Evolutionary conservation across 1,140 invertebrate genomes (phyloP), one percentile per base, ranked within the genome.

Genomic region (Macrobrachium rosenbergii): DNA sequence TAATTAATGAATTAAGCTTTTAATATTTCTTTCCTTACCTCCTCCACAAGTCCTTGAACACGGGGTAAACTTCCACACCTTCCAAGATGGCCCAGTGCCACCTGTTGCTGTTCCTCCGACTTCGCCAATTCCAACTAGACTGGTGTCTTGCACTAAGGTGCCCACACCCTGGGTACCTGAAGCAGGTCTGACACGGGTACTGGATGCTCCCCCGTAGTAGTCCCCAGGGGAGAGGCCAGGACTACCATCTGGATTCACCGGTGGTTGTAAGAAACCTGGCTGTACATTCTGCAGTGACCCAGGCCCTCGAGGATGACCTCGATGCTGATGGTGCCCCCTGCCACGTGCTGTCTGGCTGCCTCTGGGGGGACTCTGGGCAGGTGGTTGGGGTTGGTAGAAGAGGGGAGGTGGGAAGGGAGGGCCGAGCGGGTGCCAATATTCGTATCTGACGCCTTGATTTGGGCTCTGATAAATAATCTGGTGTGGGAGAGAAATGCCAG

Each of bases 371-470:
- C 52, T 52, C 52, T 52, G 7, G 52, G 52, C 52, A 12, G 52
- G 52, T 10, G 52, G 37, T 19, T 43, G 72, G 28, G 23, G 23
- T 37, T 17, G 19, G 12, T 62, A 16, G 11, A 10, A 28, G 28
- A 59, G 59, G 17, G 84, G 45, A 12, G 77, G 77, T 5, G 43
- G 45, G 78, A 80, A 63, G 58, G 84, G 59, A 45, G 76, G 84
- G 3, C 67, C 84, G 5, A 88, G 16, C 2, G 87, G 87, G 45
- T 88, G 82, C 87, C 87, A 88, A 91, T 97, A 98, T 92, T 97
- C 96, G 92, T 98, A 98, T 91, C 96, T 96, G 87, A 98, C 96
- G 14, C 96, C 96, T 28, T 95, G 95, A 92, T 96, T 97, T 16
- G 94, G 92, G 90, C 96, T 94, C 90, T 96, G 95, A 90, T 95